phyloP scores from a whole-genome alignment of 2,888 invertebrate species.

The Biston betularia region DNA sequence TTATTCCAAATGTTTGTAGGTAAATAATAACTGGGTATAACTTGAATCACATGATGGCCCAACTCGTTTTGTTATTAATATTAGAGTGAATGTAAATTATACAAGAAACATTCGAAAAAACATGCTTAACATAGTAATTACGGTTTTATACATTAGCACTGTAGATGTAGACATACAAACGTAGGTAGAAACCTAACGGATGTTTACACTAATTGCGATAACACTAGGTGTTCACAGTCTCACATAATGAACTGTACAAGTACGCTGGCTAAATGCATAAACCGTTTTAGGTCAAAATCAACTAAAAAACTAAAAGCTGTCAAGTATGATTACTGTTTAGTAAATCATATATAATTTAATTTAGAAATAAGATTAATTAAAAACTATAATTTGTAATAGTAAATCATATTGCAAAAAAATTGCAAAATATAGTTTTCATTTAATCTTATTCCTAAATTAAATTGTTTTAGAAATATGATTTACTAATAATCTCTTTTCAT shows the following conservation, averaged over 20 bases:
- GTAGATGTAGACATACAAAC: background rate
- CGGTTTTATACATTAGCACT: conserved; percentile 8
- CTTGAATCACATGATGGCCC: conserved; percentile 2
- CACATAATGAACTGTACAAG: background rate
- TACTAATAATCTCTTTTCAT: background rate
- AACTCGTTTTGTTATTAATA: conserved; percentile 15
- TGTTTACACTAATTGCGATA: conserved; percentile 8
- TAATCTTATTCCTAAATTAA: too few relatives aligned
- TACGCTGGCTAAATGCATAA: conserved; percentile 2
- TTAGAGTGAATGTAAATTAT: conserved; percentile 13
- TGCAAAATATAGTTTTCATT: too few relatives aligned
- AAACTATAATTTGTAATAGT: too few relatives aligned
- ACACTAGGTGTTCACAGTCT: conserved; percentile 4
- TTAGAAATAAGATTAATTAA: too few relatives aligned
- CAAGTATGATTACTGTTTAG: too few relatives aligned
- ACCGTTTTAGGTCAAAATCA: background rate
- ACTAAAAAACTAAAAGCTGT: background rate
- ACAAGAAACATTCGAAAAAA: conserved; percentile 14
- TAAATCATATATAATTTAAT: too few relatives aligned
- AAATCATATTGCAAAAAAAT: too few relatives aligned
- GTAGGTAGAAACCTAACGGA: conserved; percentile 14
- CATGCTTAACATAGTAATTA: conserved; percentile 18
- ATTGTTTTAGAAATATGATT: too few relatives aligned
- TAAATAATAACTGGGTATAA: background rate
- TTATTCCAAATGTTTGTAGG: background rate